These are phyloP conservation scores for Ctenopoma multispine DNA, from an alignment of 2,797 vertebrate genomes.

Conservation along the genomic window DNA sequence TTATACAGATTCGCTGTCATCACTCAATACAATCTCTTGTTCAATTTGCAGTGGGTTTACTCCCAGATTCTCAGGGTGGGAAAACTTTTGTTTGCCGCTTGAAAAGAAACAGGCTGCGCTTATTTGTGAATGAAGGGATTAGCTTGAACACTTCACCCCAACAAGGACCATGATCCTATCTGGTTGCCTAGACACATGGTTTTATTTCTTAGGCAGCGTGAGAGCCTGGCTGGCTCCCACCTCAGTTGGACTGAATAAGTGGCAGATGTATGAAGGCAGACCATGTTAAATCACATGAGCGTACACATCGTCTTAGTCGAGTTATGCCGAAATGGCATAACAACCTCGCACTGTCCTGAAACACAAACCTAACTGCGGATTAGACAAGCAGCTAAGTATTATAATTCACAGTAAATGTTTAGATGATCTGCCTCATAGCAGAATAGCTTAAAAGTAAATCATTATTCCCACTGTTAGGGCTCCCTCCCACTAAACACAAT, in stretches of 20 bases:
- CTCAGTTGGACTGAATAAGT: conserved; percentile 70
- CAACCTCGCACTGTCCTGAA: conserved; percentile 38
- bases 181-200: conserved; percentile 88
- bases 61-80: conserved; percentile 83
- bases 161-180: conserved; percentile 92
- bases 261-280: conserved; percentile 71
- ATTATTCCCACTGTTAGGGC: conserved; percentile 71
- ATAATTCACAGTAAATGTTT: conserved; percentile 54
- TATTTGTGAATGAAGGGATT: conserved; percentile 93
- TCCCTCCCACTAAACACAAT: conserved; percentile 71
- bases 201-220: conserved; percentile 81
- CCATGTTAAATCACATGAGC: conserved; percentile 72
- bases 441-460: conserved; percentile 61
- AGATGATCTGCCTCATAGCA: conserved; percentile 30
- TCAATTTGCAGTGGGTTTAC: conserved; percentile 85
- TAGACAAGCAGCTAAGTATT: conserved; percentile 34
- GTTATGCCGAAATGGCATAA: conserved; percentile 46
- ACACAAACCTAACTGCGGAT: conserved; percentile 42
- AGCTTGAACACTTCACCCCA: conserved; percentile 91
- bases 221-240: conserved; percentile 75
- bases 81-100: conserved; percentile 85
- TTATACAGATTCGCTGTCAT: conserved; percentile 70
- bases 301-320: conserved; percentile 31
- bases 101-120: conserved; percentile 88
- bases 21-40: conserved; percentile 76